These are phyloP conservation scores for Apodemus sylvaticus DNA, from an alignment of 2,113 vertebrate species.

Conservation along the genomic window DNA sequence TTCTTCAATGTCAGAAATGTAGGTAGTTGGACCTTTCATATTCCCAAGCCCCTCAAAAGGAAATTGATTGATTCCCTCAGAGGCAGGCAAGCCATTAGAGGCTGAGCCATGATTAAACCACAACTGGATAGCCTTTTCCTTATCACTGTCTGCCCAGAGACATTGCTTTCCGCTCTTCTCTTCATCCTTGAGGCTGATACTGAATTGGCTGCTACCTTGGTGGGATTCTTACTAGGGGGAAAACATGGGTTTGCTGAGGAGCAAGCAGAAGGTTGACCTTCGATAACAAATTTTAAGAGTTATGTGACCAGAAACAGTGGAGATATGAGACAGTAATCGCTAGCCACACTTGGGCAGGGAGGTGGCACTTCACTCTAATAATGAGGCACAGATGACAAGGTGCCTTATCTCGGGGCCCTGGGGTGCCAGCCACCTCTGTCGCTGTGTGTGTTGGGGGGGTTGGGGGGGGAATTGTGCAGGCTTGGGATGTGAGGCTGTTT, in stretches of 20 bases:
- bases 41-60: neutral
- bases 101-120: neutral
- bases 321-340: neutral
- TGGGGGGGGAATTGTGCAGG: neutral
- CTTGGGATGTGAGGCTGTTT: neutral
- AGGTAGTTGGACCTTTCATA: neutral
- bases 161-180: too few species aligned
- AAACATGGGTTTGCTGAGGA: neutral
- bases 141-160: neutral
- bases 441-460: too few species aligned
- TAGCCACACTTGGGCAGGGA: neutral
- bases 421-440: neutral
- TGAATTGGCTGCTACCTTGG: rapidly evolving
- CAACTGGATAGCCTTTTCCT: neutral
- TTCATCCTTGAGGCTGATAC: neutral
- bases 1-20: neutral
- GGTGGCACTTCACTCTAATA: rapidly evolving
- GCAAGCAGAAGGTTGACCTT: neutral
- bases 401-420: neutral
- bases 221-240: neutral
- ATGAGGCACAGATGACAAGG: neutral
- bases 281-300: neutral
- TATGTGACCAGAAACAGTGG: constrained; percentile 15
- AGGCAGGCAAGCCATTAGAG: neutral
- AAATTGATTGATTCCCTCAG: neutral